A percentile compares a stretch with the other conserved stretches of the same genome.
phyloP scores from a whole-genome alignment of 2,113 vertebrate genomes.

The Morone chrysops region DNA sequence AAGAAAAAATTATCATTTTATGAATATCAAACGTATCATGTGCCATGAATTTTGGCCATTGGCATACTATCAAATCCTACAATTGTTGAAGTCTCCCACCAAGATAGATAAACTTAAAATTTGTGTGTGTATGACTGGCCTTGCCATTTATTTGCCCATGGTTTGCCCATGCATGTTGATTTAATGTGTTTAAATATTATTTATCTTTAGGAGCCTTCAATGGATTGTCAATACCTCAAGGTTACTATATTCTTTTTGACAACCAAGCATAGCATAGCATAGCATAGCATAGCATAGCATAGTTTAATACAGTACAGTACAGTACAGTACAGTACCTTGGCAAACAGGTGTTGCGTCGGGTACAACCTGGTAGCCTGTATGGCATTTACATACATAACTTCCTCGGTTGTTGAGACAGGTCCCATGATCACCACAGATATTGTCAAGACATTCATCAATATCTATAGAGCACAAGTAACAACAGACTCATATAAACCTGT shows the following conservation, averaged over 20 bases:
- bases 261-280: not conserved
- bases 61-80: too few relatives aligned
- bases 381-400: too few relatives aligned
- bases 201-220: too few relatives aligned
- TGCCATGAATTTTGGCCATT: too few relatives aligned
- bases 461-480: slow-evolving; percentile 30
- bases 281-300: not conserved
- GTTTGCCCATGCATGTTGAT: not conserved
- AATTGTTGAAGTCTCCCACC: too few relatives aligned
- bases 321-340: not conserved
- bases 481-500: not conserved
- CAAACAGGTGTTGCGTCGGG: too few relatives aligned
- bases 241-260: not conserved
- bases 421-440: slow-evolving; percentile 40
- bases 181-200: not conserved
- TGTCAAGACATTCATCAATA: slow-evolving; percentile 65
- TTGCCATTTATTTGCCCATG: not conserved
- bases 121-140: too few relatives aligned
- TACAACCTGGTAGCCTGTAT: too few relatives aligned
- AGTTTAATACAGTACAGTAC: not conserved
- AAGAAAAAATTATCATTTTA: not conserved
- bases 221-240: too few relatives aligned
- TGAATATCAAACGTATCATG: not conserved
- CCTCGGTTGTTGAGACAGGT: too few relatives aligned
- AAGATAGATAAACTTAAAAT: too few relatives aligned